Percentiles rank a stretch among this genome's conserved stretches.
Conservation (phyloP, 2,113 vertebrate genomes). For the Rhea americana region DNA sequence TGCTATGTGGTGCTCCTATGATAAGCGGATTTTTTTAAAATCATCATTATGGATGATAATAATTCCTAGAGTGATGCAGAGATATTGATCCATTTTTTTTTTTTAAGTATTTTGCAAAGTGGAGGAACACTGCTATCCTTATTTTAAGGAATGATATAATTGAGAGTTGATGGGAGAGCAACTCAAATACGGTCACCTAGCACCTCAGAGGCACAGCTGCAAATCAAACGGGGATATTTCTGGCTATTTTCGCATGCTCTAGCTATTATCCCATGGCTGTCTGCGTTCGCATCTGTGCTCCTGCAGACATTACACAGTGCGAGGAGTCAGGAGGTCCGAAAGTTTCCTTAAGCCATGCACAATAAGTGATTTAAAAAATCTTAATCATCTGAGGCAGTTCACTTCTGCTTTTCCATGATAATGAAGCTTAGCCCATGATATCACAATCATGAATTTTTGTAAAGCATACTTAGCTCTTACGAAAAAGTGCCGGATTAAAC, state of each 20-base stretch:
- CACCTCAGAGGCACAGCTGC: not conserved
- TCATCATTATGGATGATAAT: constrained; percentile 33
- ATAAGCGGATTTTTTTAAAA: constrained; percentile 50
- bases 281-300: not conserved
- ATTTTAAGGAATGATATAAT: constrained; percentile 4
- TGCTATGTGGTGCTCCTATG: constrained; percentile 30
- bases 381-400: constrained; percentile 60
- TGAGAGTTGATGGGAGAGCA: not conserved
- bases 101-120: not conserved
- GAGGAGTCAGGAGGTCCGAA: constrained; percentile 40
- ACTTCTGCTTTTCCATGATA: constrained; percentile 66
- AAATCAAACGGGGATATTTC: not conserved
- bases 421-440: constrained; percentile 68
- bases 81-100: constrained; percentile 28
- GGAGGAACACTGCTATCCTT: not conserved
- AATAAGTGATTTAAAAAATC: constrained; percentile 69
- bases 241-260: not conserved
- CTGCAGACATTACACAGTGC: not conserved
- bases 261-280: not conserved
- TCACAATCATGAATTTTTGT: constrained; percentile 63
- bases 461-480: constrained; percentile 61
- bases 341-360: constrained; percentile 58
- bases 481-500: constrained; percentile 65
- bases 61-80: constrained; percentile 43
- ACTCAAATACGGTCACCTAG: not conserved